A percentile compares a stretch with the other conserved stretches of the same genome.
phyloP scores from a whole-genome alignment of 1,140 invertebrate genomes.

The Saccostrea echinata region DNA sequence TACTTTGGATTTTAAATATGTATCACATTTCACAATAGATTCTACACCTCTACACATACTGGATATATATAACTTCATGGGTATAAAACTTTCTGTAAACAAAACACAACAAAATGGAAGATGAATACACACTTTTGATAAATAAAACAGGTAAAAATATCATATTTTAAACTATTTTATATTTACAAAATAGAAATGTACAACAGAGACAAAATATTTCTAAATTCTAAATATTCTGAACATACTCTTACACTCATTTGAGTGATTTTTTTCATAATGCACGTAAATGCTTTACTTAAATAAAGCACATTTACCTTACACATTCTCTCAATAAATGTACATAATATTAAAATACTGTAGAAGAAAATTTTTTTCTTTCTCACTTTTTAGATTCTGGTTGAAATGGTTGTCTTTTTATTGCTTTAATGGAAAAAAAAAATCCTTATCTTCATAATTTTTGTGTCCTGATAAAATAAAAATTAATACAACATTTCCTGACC shows the following conservation, averaged over 20 bases:
- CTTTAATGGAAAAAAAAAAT: not conserved
- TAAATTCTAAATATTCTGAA: slow-evolving; percentile 17
- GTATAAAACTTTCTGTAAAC: slow-evolving; percentile 25
- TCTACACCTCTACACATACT: not conserved
- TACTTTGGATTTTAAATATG: not conserved
- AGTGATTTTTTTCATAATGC: not conserved
- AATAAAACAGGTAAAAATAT: slow-evolving; percentile 37
- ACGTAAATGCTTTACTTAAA: not conserved
- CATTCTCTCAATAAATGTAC: not conserved
- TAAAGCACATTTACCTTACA: slow-evolving; percentile 10
- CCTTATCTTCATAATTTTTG: not conserved
- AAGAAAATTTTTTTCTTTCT: not conserved
- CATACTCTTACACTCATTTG: slow-evolving; percentile 10
- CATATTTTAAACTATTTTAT: slow-evolving; percentile 33
- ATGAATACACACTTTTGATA: not conserved
- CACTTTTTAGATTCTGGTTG: not conserved
- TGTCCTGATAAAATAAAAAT: slow-evolving; percentile 15
- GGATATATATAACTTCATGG: slow-evolving; percentile 16
- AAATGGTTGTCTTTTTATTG: not conserved
- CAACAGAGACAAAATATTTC: slow-evolving; percentile 10
- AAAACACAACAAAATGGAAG: slow-evolving; percentile 37
- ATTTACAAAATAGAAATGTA: slow-evolving; percentile 27
- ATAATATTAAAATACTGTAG: not conserved
- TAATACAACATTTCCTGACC: slow-evolving; percentile 52
- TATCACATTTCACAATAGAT: slow-evolving; percentile 21